These are phyloP conservation scores for Gymnocypris eckloni DNA, from an alignment of 2,797 vertebrate species.

Conservation along the genomic window DNA sequence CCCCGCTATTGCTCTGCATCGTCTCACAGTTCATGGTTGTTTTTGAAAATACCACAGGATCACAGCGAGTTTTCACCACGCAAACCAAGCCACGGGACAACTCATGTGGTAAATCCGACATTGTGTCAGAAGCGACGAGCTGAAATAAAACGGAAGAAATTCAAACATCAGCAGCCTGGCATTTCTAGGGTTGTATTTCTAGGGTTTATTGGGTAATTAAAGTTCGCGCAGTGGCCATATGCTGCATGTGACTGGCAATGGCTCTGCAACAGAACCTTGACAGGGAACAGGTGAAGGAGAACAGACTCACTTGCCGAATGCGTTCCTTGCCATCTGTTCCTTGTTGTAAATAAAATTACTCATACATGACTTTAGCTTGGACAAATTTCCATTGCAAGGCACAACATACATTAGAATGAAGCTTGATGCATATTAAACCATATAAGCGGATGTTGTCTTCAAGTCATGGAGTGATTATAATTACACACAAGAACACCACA, in stretches of 20 bases:
- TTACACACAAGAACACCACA: not conserved
- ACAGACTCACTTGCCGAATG: constrained; percentile 50
- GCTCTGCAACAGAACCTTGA: constrained; percentile 57
- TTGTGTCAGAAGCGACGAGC: constrained; percentile 41
- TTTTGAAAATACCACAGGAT: constrained; percentile 41
- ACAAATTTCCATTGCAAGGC: constrained; percentile 11
- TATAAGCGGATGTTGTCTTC: not conserved
- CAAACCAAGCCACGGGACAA: constrained; percentile 11
- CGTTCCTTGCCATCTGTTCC: constrained; percentile 60
- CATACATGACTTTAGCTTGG: constrained; percentile 11
- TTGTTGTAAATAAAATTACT: constrained; percentile 42
- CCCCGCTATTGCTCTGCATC: constrained; percentile 18
- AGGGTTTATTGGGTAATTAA: constrained; percentile 68
- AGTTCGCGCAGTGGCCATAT: constrained; percentile 57
- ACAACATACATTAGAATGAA: constrained; percentile 19
- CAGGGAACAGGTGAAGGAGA: constrained; percentile 62
- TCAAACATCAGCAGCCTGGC: constrained; percentile 45
- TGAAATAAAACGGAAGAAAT: constrained; percentile 38
- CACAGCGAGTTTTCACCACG: constrained; percentile 17
- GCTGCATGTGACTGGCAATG: constrained; percentile 57
- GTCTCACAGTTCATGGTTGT: constrained; percentile 49
- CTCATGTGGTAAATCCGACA: constrained; percentile 51
- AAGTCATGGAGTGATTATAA: not conserved
- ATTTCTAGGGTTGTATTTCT: constrained; percentile 60
- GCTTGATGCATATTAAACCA: not conserved